These are phyloP conservation scores for Cryptosula pallasiana DNA, from an alignment of 2,888 invertebrate genomes.

Conservation along the genomic window DNA sequence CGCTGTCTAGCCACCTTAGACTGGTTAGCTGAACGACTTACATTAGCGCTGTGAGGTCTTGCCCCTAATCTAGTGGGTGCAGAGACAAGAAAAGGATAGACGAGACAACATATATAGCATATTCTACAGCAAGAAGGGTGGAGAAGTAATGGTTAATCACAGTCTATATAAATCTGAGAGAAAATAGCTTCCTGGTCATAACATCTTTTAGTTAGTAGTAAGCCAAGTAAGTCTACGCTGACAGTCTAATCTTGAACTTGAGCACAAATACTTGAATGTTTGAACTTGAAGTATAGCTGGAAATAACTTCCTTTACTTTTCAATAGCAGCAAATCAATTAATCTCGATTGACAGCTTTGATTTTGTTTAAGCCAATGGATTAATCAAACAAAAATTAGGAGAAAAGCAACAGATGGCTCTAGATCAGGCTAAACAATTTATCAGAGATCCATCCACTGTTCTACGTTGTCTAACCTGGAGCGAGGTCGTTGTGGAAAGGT, in stretches of 20 bases:
- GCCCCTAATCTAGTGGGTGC: background rate
- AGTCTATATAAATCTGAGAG: background rate
- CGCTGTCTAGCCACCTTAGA: background rate
- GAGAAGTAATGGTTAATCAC: background rate
- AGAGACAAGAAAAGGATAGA: background rate
- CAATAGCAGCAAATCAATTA: too few relatives aligned
- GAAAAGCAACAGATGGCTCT: too few relatives aligned
- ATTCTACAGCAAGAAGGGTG: background rate
- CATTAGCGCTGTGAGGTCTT: constrained; percentile 14
- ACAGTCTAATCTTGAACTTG: too few relatives aligned
- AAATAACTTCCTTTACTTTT: too few relatives aligned
- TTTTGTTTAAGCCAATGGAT: too few relatives aligned
- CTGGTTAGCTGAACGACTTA: background rate
- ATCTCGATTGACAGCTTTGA: too few relatives aligned
- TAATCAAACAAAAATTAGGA: too few relatives aligned
- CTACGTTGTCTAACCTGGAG: background rate
- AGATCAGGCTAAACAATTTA: background rate
- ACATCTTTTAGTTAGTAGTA: too few relatives aligned
- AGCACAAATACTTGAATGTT: too few relatives aligned
- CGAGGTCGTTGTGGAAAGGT: background rate
- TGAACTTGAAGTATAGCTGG: too few relatives aligned
- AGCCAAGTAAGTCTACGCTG: too few relatives aligned
- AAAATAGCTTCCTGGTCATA: too few relatives aligned
- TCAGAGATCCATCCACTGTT: background rate
- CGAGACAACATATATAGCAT: background rate